Evolutionary conservation across 2,888 invertebrate genomes (phyloP).

Genomic region (Acanthosoma haemorrhoidale): DNA sequence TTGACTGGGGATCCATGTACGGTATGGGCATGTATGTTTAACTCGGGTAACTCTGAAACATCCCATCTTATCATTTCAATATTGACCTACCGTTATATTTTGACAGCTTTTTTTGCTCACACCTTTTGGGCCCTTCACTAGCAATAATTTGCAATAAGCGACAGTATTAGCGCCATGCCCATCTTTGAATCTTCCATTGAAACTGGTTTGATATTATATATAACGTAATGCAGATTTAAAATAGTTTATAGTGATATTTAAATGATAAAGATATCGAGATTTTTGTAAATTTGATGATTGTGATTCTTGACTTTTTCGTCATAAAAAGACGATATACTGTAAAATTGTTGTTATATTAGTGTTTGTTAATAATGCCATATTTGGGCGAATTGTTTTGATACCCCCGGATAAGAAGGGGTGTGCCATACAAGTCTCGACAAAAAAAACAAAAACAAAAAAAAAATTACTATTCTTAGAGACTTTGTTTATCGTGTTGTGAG

Average conservation of each 20-base stretch:
- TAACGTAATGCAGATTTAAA: conserved; percentile 30
- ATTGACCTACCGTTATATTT: conserved; percentile 29
- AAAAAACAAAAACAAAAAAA: conserved; percentile 25
- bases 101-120: conserved; percentile 39
- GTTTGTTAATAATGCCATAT: conserved; percentile 31
- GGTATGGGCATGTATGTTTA: conserved; percentile 88
- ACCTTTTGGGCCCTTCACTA: conserved; percentile 39
- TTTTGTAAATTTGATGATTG: conserved; percentile 35
- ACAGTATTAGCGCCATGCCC: conserved; percentile 41
- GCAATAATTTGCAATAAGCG: conserved; percentile 42
- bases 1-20: conserved; percentile 88
- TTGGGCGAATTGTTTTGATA: conserved; percentile 28
- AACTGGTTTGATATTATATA: conserved; percentile 32
- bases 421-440: conserved; percentile 35
- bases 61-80: conserved; percentile 28
- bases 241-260: conserved; percentile 36
- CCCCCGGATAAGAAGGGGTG: conserved; percentile 30
- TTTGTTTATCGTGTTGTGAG: conserved; percentile 36
- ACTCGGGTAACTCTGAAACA: conserved; percentile 19
- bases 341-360: conserved; percentile 35
- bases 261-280: conserved; percentile 32
- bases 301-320: conserved; percentile 32
- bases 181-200: conserved; percentile 40
- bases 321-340: conserved; percentile 27
- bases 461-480: conserved; percentile 24